Evolutionary conservation across 2,113 vertebrate genomes (phyloP), one percentile per base, ranked within the genome.

Genomic region (Lathamus discolor): DNA sequence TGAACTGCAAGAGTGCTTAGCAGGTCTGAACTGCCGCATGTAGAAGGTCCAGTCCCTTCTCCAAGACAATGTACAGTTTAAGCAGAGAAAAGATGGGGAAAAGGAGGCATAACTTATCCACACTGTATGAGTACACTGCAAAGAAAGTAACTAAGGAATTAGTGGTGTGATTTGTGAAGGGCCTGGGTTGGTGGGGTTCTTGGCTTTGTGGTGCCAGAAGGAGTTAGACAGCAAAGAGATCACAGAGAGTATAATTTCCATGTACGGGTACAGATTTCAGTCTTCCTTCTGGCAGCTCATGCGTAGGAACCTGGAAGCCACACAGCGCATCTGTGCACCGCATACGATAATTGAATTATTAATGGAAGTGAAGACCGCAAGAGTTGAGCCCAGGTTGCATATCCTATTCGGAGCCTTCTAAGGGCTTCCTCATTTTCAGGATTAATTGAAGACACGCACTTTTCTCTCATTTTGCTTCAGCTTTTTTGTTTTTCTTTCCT

Each of bases 81-180:
- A 76, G 62, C 43, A 52, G 62, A 57, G 68, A n/a, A 55, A 39
- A 69, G 12, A 16, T 52, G 8, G n/a, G 27, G 31, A 39, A 63
- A 54, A 80, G 31, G 35, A 80, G 43, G 6, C 13, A 5, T 25
- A 35, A 44, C 12, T 80, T 73, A 33, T 25, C 11, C 24, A 18
- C 33, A 31, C 10, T 25, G 22, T 11, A 11, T 4, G 7, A 49
- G 29, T 29, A 49, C 37, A 48, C 48, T 29, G 41, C 0, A 0
- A 37, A 31, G 43, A 61, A 74, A 12, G 35, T 41, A 35, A 44
- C 10, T n/a, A 41, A 86, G 49, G 48, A n/a, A 13, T 69, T 44
- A 37, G 35, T 28, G 31, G 48, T n/a, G 13, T 69, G 49, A 17
- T 31, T 46, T 64, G 43, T 22, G 46, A 9, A 52, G 55, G 35